A percentile compares a stretch with the other conserved stretches of the same genome.
These are phyloP conservation scores for Pelodiscus sinensis DNA, from an alignment of 2,113 vertebrate species.

Conservation along the genomic window DNA sequence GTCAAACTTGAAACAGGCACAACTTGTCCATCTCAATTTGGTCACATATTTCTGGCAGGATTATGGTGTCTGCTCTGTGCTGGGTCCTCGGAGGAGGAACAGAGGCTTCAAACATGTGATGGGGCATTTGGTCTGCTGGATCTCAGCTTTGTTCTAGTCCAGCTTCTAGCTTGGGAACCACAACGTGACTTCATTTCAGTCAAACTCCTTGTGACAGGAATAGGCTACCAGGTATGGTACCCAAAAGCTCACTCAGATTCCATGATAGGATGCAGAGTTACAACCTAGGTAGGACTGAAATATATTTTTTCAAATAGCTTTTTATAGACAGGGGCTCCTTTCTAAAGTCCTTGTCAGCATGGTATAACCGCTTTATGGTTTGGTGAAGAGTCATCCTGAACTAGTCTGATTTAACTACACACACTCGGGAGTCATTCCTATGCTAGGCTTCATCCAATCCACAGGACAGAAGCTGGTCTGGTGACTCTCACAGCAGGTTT, in stretches of 20 bases:
- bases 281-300: neutral
- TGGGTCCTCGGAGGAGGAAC: neutral
- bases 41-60: neutral
- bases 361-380: too few relatives aligned
- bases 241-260: neutral
- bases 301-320: neutral
- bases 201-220: neutral
- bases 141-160: slow-evolving; percentile 25
- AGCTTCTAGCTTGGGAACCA: neutral
- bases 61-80: neutral
- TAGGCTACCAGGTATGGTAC: neutral
- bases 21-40: neutral
- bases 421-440: too few relatives aligned
- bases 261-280: neutral
- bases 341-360: too few relatives aligned
- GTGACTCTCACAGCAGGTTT: too few relatives aligned
- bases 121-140: neutral
- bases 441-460: too few relatives aligned
- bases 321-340: too few relatives aligned
- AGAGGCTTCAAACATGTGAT: neutral
- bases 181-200: neutral
- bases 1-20: neutral
- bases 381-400: too few relatives aligned
- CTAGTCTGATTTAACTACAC: too few relatives aligned
- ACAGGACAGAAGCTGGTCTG: too few relatives aligned